Base-by-base conservation (phyloP, 2,888 invertebrate species). In the Scaptomyza flava region DNA sequence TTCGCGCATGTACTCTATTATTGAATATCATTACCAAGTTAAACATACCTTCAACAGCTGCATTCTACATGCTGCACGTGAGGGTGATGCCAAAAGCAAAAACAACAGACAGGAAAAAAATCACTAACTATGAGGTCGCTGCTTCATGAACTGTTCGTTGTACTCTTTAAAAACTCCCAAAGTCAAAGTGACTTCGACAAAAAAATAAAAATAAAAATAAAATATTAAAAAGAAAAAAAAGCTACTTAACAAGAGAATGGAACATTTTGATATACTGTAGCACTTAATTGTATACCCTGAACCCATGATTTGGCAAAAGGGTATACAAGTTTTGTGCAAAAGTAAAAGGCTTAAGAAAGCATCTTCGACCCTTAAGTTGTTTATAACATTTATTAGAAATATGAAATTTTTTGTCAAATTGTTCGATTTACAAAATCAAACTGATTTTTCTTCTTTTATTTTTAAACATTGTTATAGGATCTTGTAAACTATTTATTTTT, bases 21-120 rank as follows among this genome's bases (percentile, higher is more conserved):
- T 89, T 85, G 85, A 85, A 85, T 87, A 84, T 75, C 85, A 89
- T 89, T 77, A 89, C 78, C 58, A 33, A 63, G 53, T 54, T 54
- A 43, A 33, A 48, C 65, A 34, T 6, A 34, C 50, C 31, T 6
- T 2, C 0, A 7, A 33, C 17, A 11, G 3, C 7, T 7, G 6
- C 27, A 30, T 27, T 64, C 62, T 71, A 66, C 36, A 27, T 42
- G 36, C 42, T 45, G 57, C 58, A 69, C 66, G 70, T 65, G 62
- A 64, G 79, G 79, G 60, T 47, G 62, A 60, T 42, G 57, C 36
- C 48, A 48, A 33, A 31, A 17, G 8, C 17, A 46, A 53, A 45
- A 59, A 56, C 9, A 31, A 14, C 17, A 17, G 61, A 56, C 9
- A 30, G 7, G 12, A 17, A 9, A 8, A 34, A 47, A 48, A 62